Evolutionary conservation across 1,140 invertebrate genomes (phyloP), one percentile per base, ranked within the genome.

Genomic region (Heliconius congener): DNA sequence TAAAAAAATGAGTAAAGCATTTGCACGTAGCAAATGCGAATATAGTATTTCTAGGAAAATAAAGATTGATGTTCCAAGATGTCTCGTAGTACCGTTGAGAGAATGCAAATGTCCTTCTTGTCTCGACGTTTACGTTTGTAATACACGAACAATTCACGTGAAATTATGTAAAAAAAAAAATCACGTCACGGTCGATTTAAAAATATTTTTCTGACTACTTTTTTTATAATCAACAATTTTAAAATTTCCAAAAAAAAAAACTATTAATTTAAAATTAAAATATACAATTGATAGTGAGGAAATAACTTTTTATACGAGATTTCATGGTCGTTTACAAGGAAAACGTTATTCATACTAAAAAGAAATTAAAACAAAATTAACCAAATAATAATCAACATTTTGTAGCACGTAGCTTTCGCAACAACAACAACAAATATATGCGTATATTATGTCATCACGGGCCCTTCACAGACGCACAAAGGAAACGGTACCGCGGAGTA

Each of bases 21-120:
- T 66, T 55, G 34, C 76, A 72, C 70, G 27, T 66, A 66, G 39
- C 18, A 66, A 77, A 77, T 77, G 39, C 55, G 46, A 72, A 39
- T 66, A 52, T 30, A 76, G 75, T 75, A 76, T 57, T 80, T 80
- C 78, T 76, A 72, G 71, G 78, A 79, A 79, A 70, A 52, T 71
- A 73, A 57, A 80, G 78, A 80, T 80, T 76, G 73, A 70, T 37
- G 70, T 73, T 46, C 52, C 71, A 66, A 80, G 73, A 76, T 72
- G 78, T 72, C 78, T 76, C 9, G 66, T 18, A 8, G 78, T 76
- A 76, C 55, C 74, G 78, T 76, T 80, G 78, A 37, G 70, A 18
- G 78, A 55, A 80, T 80, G 78, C 74, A 80, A 80, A 80, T 76
- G 66, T 75, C 11, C 27, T 46, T 55, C 46, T 37, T 75, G 46